Percentiles rank a stretch among this genome's conserved stretches.
phyloP scores from a whole-genome alignment of 2,113 vertebrate genomes.

The Eira barbara region DNA sequence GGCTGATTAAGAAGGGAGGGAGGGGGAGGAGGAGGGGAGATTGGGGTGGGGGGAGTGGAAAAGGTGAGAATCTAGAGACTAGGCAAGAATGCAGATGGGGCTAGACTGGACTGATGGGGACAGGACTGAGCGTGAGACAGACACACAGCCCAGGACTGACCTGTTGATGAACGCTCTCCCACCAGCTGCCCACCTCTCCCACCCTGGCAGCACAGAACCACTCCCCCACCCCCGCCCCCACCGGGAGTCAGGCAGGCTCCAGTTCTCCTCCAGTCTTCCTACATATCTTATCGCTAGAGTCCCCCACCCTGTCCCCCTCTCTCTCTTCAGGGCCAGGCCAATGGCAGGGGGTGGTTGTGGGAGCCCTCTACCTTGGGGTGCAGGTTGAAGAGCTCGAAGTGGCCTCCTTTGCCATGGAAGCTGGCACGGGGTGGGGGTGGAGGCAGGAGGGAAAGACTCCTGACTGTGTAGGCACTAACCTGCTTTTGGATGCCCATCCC shows the following conservation, averaged over 20 bases:
- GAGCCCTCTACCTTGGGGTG: background rate
- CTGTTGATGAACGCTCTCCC: background rate
- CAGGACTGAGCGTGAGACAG: background rate
- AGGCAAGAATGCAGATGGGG: background rate
- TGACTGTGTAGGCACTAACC: background rate
- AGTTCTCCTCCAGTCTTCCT: background rate
- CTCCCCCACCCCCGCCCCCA: too few relatives aligned
- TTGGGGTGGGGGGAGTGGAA: background rate
- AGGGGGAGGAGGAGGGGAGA: background rate
- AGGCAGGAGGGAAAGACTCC: background rate
- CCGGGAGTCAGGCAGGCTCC: background rate
- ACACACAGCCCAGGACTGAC: background rate
- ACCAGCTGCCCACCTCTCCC: background rate
- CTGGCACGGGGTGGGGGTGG: rapidly evolving
- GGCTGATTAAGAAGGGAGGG: conserved; percentile 40
- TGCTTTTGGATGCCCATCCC: background rate
- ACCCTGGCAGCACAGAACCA: background rate
- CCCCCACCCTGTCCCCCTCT: background rate
- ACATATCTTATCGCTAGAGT: background rate
- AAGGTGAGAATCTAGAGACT: background rate
- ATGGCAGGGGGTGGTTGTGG: background rate
- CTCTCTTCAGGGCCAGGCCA: background rate
- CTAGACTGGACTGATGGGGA: background rate
- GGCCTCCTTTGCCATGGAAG: background rate
- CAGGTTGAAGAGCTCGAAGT: background rate